Evolutionary conservation across 2,797 vertebrate genomes (phyloP), one percentile per base, ranked within the genome.

Genomic region (Dipus sagitta): DNA sequence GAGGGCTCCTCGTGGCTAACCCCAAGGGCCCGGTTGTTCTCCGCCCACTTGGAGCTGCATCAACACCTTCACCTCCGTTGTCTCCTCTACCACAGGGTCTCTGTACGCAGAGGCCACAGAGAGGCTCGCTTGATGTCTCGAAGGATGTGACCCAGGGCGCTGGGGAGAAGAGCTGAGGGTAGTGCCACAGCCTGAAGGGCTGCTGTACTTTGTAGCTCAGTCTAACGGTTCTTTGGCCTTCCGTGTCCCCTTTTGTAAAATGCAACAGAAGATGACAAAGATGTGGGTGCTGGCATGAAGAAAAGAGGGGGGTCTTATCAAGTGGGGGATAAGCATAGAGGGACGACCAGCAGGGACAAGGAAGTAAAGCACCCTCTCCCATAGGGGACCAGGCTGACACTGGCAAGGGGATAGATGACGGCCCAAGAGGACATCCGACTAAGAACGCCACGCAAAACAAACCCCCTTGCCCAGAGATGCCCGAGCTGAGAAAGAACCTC

Each of bases 1-100:
- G 67, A 52, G 76, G 93, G 88, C 89, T 81, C 42, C 77, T 64
- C 9, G n/a, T 76, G 58, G 54, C n/a, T 68, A 38, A 14, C 24
- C 14, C 52, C 52, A 54, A 58, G 38, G 10, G 28, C 6, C 7
- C 58, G 6, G 15, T 30, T 87, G 21, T 78, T 79, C 80, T 64
- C 77, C 67, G 52, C 18, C 86, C 64, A 28, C 12, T 32, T 24
- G 28, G 75, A 84, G 71, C 70, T 47, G 52, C 90, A 60, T 20
- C 6, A 9, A 11, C 47, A 42, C 75, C 10, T 0, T 58, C 47
- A 12, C 79, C 52, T 30, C 24, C 30, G 1, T 0, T 3, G 26
- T 76, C 17, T 6, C 64, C 21, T 89, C 64, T 14, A 13, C 47
- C 9, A 24, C 75, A 12, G 30, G 20, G 23, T 14, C 2, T 15